Base-by-base conservation (phyloP, 2,888 invertebrate species). In the Parnassius mnemosyne region DNA sequence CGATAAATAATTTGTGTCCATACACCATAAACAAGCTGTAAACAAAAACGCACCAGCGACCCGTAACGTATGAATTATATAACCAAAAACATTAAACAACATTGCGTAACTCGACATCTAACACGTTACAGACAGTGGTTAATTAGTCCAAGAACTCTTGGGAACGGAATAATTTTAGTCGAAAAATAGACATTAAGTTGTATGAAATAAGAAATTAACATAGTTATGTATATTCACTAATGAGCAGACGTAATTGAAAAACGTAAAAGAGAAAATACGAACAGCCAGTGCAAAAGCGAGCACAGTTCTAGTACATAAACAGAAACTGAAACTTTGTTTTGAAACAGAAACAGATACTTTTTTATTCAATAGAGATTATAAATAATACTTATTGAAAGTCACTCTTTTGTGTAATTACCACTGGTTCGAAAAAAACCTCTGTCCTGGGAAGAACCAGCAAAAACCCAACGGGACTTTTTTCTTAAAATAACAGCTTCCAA, bases 121-220 rank as follows among this genome's bases (percentile, higher is more conserved):
- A 65, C 53, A 58, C 79, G 82, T 83, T 75, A 80, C 84, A 81
- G 73, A 73, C 63, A 61, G 60, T 82, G 78, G 72, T 64, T 76
- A 85, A 81, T 78, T 81, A 80, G 83, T 75, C 69, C 73, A 71
- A 72, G 68, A 69, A 69, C 66, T 71, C 71, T 66, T 68, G 65
- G 65, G 69, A 72, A 70, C 57, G 57, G 60, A 67, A 63, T 64
- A 60, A 64, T 57, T 62, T 57, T 52, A 57, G 60, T 43, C 58
- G 58, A 57, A 64, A 61, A 57, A 61, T 61, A 58, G 46, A 57
- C 60, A 61, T 53, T 58, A 46, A 51, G n/a, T 49, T 49, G 1
- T 44, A 50, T 55, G 58, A 50, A 44, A 63, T 58, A 63, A 59
- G 25, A 54, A 55, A 53, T 51, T 55, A 62, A 59, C 58, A 58